Evolutionary conservation across 2,888 invertebrate genomes (phyloP).

Genomic region (Caenorhabditis wallacei): DNA sequence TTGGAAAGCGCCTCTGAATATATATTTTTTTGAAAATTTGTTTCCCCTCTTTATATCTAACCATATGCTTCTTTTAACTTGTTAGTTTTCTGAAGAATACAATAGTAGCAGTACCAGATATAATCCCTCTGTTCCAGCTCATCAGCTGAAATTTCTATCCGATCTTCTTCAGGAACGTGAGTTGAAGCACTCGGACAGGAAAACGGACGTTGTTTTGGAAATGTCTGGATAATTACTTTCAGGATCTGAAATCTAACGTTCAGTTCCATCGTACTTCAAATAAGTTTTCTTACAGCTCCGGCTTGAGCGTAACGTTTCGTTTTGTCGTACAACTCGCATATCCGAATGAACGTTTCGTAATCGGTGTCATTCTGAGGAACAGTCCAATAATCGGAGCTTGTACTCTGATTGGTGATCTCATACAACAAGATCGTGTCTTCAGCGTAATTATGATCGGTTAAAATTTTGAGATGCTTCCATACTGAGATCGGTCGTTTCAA

Average conservation of each 20-base stretch:
- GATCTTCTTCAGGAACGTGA: slow-evolving; percentile 5
- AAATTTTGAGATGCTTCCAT: slow-evolving; percentile 30
- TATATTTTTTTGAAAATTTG: neutral
- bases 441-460: neutral
- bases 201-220: slow-evolving; percentile 23
- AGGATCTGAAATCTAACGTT: slow-evolving; percentile 15
- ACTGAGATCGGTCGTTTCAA: slow-evolving; percentile 7
- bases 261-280: too few species aligned
- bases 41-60: neutral
- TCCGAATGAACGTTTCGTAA: neutral
- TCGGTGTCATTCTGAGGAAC: neutral
- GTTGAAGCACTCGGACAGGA: neutral
- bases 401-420: slow-evolving; percentile 40
- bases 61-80: slow-evolving; percentile 40
- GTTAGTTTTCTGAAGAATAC: slow-evolving; percentile 27
- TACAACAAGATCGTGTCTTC: slow-evolving; percentile 42
- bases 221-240: slow-evolving; percentile 13
- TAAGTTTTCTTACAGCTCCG: slow-evolving; percentile 6
- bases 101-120: slow-evolving; percentile 26
- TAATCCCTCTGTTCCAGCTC: slow-evolving; percentile 13
- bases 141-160: neutral
- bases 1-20: slow-evolving; percentile 35
- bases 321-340: slow-evolving; percentile 37
- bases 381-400: neutral
- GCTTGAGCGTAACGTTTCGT: slow-evolving; percentile 50